Evolutionary conservation across 2,888 invertebrate species (phyloP), one percentile per base, ranked within the genome.

Genomic region (Polydrusus cervinus): DNA sequence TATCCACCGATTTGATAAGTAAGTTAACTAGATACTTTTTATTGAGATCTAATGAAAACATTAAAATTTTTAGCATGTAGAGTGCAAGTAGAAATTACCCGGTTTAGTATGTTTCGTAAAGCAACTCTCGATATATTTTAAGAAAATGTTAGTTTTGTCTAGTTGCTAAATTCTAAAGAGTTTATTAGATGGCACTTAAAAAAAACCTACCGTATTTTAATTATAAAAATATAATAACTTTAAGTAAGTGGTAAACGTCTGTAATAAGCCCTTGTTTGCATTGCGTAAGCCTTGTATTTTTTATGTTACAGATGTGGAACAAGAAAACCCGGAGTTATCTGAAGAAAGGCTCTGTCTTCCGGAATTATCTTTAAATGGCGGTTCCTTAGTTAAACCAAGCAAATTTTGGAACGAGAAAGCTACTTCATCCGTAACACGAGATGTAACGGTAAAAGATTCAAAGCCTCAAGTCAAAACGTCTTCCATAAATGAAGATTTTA

Each of bases 11-110:
- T 40, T 40, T 40, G 40, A 40, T 40, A 40, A 40, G 40, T 40
- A 40, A 40, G 40, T 40, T 8, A 40, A 8, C 40, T 40, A 40
- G 40, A 40, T 40, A 40, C 40, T 40, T 40, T 40, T 40, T 40
- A 40, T 40, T 40, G 40, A 40, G 40, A 40, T 40, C 40, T 40
- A 40, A 40, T 40, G 40, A 40, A 40, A 40, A 40, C 40, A 40
- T 40, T 40, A 40, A 40, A 40, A 40, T 40, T 40, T 40, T 40
- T 40, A 40, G 40, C 40, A 40, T 40, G 40, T 40, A 40, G 40
- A 40, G 40, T 40, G 40, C 40, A 40, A 40, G 40, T 40, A 40
- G 40, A 40, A 40, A 40, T 40, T 40, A 40, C 40, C 40, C 40
- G 40, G 40, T 40, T 11, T 40, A 40, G 40, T 40, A 40, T 40